A percentile compares a stretch with the other conserved stretches of the same genome.
Conservation (phyloP, 2,797 vertebrate species). For the Euthynnus affinis region DNA sequence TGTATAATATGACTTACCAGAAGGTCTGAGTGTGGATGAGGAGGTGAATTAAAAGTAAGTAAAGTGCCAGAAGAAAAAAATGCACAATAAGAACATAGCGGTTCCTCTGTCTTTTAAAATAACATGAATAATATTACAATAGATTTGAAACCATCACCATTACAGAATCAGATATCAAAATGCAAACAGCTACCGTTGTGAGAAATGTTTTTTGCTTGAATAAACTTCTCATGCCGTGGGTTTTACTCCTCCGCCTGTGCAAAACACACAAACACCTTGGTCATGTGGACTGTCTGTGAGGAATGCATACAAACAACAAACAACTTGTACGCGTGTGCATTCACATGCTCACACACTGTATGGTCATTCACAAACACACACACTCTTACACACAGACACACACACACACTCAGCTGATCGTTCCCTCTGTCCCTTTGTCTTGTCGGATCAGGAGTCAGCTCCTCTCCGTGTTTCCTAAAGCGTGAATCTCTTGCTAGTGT, state of each 20-base stretch:
- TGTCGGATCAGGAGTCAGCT: constrained; percentile 53
- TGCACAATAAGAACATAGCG: background rate
- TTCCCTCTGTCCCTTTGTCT: constrained; percentile 60
- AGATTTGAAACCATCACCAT: background rate
- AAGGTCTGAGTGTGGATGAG: constrained; percentile 2
- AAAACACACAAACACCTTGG: constrained; percentile 41
- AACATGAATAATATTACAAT: constrained; percentile 4
- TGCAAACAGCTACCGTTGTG: constrained; percentile 16
- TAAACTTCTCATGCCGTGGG: background rate
- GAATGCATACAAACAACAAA: constrained; percentile 28
- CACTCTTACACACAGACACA: constrained; percentile 22
- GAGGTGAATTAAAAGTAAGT: background rate
- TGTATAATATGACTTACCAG: background rate
- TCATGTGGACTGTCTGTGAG: constrained; percentile 45
- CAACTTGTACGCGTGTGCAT: constrained; percentile 7
- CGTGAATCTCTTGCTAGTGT: constrained; percentile 68
- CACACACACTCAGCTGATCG: constrained; percentile 13
- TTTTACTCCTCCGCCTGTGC: constrained; percentile 27
- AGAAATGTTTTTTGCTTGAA: constrained; percentile 26
- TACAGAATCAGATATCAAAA: constrained; percentile 8
- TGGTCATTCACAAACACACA: constrained; percentile 15
- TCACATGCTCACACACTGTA: background rate
- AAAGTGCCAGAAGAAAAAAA: background rate
- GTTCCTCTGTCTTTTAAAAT: background rate
- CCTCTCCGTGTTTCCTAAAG: constrained; percentile 64